Evolutionary conservation across 2,888 invertebrate genomes (phyloP).

Genomic region (Thecocarcelia acutangulata): DNA sequence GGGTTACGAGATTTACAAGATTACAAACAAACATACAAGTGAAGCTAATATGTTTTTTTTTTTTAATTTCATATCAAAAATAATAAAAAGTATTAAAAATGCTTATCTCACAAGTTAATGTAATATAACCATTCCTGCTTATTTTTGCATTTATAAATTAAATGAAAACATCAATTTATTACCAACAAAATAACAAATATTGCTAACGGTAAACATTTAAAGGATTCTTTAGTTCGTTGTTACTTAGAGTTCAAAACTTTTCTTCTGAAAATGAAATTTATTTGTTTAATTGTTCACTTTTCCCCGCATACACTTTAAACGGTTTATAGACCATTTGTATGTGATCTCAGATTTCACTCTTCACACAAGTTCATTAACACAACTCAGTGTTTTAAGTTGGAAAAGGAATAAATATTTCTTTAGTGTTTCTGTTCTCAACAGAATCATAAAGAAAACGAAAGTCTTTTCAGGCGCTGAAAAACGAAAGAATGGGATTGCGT

Average conservation of each 20-base stretch:
- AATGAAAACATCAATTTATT: too few relatives aligned
- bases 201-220: not conserved
- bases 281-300: slow-evolving; percentile 6
- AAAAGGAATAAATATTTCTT: slow-evolving; percentile 1
- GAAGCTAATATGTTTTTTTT: too few relatives aligned
- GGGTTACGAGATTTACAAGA: too few relatives aligned
- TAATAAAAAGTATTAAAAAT: too few relatives aligned
- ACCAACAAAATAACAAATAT: too few relatives aligned
- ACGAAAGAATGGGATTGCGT: slow-evolving; percentile 32
- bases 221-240: not conserved
- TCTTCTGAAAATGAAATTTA: not conserved
- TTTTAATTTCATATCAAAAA: too few relatives aligned
- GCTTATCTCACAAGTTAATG: too few relatives aligned
- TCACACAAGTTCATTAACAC: slow-evolving; percentile 27
- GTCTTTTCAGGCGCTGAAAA: not conserved
- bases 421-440: not conserved
- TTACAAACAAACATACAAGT: too few relatives aligned
- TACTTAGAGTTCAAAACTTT: not conserved
- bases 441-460: slow-evolving; percentile 3
- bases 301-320: not conserved
- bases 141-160: too few relatives aligned
- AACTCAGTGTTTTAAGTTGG: not conserved
- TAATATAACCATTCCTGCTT: too few relatives aligned
- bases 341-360: slow-evolving; percentile 17
- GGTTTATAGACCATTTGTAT: slow-evolving; percentile 40